phyloP scores from a whole-genome alignment of 2,113 vertebrate species.

The Plecturocebus donacophilus region DNA sequence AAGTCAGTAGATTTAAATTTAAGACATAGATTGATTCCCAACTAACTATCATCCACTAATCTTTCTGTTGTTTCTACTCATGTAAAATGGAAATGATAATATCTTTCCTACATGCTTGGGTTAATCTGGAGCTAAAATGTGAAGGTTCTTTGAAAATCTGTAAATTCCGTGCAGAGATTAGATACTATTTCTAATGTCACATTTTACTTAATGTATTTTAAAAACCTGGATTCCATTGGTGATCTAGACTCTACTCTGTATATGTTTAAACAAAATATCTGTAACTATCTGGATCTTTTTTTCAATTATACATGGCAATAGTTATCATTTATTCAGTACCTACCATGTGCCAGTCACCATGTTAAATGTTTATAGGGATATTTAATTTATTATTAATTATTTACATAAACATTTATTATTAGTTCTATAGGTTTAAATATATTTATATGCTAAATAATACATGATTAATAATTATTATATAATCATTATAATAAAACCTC shows the following conservation, averaged over 20 bases:
- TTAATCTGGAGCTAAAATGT: conserved; percentile 14
- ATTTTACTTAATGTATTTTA: background rate
- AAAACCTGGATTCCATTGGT: background rate
- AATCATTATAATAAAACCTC: background rate
- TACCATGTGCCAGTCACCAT: background rate
- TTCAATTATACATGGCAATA: background rate
- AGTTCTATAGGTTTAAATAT: background rate
- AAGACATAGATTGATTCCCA: background rate
- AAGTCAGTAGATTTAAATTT: background rate
- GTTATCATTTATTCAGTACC: background rate
- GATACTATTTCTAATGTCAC: background rate
- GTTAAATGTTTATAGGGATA: background rate
- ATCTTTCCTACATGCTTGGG: background rate
- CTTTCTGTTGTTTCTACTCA: background rate
- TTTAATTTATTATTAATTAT: conserved; percentile 24
- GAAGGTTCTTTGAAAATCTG: background rate
- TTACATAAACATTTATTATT: background rate
- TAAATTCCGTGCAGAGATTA: background rate
- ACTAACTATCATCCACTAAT: background rate
- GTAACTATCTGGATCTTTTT: background rate
- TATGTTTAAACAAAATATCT: background rate
- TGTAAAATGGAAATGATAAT: background rate
- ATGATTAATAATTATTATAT: background rate
- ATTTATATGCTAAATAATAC: background rate
- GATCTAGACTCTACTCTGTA: background rate